Conservation (phyloP, 2,113 vertebrate genomes). For the Miniopterus natalensis region DNA sequence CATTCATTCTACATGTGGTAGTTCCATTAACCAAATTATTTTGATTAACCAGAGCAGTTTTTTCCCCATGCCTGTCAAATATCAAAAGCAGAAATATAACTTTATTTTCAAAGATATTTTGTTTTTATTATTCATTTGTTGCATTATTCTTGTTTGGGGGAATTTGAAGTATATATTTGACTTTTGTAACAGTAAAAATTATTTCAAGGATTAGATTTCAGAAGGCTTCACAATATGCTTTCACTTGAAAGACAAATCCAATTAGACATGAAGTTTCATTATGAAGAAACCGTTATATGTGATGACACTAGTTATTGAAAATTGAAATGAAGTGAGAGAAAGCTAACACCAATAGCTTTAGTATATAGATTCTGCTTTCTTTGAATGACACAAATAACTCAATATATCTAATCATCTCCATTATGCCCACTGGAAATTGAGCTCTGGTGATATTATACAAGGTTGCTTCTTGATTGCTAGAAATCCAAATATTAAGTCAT, state of each 20-base stretch:
- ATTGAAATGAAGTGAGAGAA: slow-evolving; percentile 89
- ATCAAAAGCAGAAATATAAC: not conserved
- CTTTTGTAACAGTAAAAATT: slow-evolving; percentile 72
- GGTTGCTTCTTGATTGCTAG: slow-evolving; percentile 84
- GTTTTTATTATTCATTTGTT: slow-evolving; percentile 54
- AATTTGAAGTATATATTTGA: not conserved
- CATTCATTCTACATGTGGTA: not conserved
- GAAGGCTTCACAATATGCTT: slow-evolving; percentile 76
- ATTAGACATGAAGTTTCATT: slow-evolving; percentile 85
- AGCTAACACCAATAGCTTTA: slow-evolving; percentile 77
- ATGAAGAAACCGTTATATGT: slow-evolving; percentile 85
- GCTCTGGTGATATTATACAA: slow-evolving; percentile 78
- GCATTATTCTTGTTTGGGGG: not conserved
- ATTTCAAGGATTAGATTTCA: slow-evolving; percentile 78
- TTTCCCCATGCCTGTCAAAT: not conserved
- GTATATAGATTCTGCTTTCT: slow-evolving; percentile 84
- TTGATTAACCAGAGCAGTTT: slow-evolving; percentile 44
- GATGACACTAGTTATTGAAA: slow-evolving; percentile 89
- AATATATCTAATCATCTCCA: slow-evolving; percentile 88
- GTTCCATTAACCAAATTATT: slow-evolving; percentile 51
- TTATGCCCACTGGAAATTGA: slow-evolving; percentile 84
- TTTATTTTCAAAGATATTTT: slow-evolving; percentile 9
- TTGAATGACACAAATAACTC: slow-evolving; percentile 87
- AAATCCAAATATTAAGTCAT: slow-evolving; percentile 85
- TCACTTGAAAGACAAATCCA: slow-evolving; percentile 85